Evolutionary conservation across 2,888 invertebrate genomes (phyloP), one percentile per base, ranked within the genome.

Genomic region (Omphaloscelis lunosa): DNA sequence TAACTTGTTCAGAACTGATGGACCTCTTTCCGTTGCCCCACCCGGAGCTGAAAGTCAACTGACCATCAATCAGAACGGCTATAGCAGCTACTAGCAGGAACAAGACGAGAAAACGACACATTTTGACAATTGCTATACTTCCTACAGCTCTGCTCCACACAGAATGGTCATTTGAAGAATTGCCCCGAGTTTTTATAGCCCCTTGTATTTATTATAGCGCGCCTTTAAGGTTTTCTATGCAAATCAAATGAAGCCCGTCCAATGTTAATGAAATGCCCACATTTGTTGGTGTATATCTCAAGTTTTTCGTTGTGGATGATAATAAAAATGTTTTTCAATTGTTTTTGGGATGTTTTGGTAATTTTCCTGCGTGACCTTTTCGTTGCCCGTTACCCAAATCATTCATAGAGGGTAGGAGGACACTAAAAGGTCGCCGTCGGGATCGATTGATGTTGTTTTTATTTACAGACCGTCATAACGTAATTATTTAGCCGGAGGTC

Each of bases 1-100:
- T 89, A 0, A 76, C 83, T 4, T 76, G 86, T 58, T 87, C 91
- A 56, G 84, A 66, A 63, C 84, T 88, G 11, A 89, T 77, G 2
- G 94, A 91, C 29, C 97, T 91, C 89, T 97, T 97, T 0, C 93
- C 93, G 69, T 93, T 92, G 4, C 97, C 97, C 97, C 97, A 97
- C 7, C 95, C 96, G 1, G 97, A 96, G 56, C 97, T 97, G 89
- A 97, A 97, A 15, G 97, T 97, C 62, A 97, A 92, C 89, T 97
- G 97, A 0, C 95, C 97, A n/a, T 94, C 92, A 0, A 93, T 77
- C 0, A 91, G 72, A 68, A 92, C 85, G 51, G 91, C 72, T 9
- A 92, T 65, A 23, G 89, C 86, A 9, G 91, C 86, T 29, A 93
- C 34, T 15, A 92, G 34, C 69, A 93, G 66, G 23, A 88, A 84